Conservation (phyloP, 23 tunicate species). For the Corella eumyota region DNA sequence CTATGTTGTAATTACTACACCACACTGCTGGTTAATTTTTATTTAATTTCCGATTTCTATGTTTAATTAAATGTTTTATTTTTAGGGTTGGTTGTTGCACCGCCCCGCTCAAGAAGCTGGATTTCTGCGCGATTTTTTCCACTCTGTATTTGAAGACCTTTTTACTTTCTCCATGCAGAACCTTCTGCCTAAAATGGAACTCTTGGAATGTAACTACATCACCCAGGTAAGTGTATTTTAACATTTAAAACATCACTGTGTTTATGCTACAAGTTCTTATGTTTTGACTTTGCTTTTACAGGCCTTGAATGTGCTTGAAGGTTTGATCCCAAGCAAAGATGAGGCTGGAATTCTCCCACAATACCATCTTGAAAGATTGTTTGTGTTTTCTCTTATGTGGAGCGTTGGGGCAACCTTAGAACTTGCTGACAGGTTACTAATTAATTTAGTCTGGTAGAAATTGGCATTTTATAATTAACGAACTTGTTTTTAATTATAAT, state of each 20-base stretch:
- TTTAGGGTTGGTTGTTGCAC: conserved; percentile 86
- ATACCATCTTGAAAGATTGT: conserved; percentile 47
- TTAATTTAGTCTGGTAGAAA: not conserved
- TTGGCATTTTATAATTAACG: too few relatives aligned
- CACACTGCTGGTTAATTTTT: too few relatives aligned
- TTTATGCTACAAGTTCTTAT: not conserved
- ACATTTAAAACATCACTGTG: not conserved
- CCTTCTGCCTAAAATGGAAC: conserved; percentile 76
- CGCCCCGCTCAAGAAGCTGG: conserved; percentile 78
- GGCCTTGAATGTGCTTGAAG: conserved; percentile 86
- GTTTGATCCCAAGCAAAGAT: conserved; percentile 90
- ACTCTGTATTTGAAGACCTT: conserved; percentile 82
- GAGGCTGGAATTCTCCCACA: conserved; percentile 58
- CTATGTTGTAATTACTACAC: too few relatives aligned
- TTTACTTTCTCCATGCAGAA: conserved; percentile 60
- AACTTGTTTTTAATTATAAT: not conserved
- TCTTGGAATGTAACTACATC: conserved; percentile 96
- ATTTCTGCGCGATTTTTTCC: conserved; percentile 54
- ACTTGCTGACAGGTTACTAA: conserved; percentile 64
- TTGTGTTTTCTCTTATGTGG: conserved; percentile 96
- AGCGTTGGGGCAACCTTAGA: conserved; percentile 88
- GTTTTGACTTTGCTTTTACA: conserved; percentile 4
- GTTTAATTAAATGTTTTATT: not conserved
- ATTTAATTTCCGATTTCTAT: too few relatives aligned
- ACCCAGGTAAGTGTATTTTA: conserved; percentile 42